Percentiles rank a stretch among this genome's conserved stretches.
These are phyloP conservation scores for Seriola dumerili DNA, from an alignment of 2,113 vertebrate genomes.

Conservation along the genomic window DNA sequence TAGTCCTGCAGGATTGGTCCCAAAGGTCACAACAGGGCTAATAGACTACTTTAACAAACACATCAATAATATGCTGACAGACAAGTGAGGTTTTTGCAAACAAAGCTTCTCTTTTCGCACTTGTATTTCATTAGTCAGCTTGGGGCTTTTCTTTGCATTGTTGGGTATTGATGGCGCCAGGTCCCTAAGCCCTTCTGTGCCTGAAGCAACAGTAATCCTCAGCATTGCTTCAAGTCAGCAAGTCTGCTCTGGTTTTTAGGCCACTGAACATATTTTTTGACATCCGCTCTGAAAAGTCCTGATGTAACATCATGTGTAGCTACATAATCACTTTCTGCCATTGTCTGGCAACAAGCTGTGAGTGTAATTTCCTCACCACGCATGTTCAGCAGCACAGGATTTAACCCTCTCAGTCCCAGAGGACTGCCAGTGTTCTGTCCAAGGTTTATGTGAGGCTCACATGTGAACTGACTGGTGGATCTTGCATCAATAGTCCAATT, in stretches of 20 bases:
- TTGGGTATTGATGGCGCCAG: constrained; percentile 35
- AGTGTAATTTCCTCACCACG: neutral
- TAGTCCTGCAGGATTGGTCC: constrained; percentile 84
- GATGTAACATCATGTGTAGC: constrained; percentile 12
- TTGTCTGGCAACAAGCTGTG: neutral
- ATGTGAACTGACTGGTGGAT: neutral
- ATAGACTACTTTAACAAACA: constrained; percentile 12
- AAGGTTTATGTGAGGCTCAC: neutral
- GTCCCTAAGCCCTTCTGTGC: constrained; percentile 41
- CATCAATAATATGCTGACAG: constrained; percentile 45
- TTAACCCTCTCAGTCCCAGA: neutral
- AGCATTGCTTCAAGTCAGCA: constrained; percentile 44
- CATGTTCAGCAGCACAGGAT: neutral
- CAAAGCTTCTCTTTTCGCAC: neutral
- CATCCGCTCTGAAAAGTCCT: constrained; percentile 15
- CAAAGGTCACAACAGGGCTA: constrained; percentile 36
- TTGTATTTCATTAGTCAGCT: constrained; percentile 34
- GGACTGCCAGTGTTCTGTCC: neutral
- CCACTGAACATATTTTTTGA: constrained; percentile 4
- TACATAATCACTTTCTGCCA: constrained; percentile 3
- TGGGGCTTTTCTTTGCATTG: constrained; percentile 11
- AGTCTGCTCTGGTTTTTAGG: constrained; percentile 21
- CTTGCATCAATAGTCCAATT: neutral
- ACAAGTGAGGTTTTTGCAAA: constrained; percentile 30
- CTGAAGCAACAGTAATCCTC: constrained; percentile 45